These are phyloP conservation scores for Poeciliopsis infans DNA, from an alignment of 2,797 vertebrate species.

Conservation along the genomic window DNA sequence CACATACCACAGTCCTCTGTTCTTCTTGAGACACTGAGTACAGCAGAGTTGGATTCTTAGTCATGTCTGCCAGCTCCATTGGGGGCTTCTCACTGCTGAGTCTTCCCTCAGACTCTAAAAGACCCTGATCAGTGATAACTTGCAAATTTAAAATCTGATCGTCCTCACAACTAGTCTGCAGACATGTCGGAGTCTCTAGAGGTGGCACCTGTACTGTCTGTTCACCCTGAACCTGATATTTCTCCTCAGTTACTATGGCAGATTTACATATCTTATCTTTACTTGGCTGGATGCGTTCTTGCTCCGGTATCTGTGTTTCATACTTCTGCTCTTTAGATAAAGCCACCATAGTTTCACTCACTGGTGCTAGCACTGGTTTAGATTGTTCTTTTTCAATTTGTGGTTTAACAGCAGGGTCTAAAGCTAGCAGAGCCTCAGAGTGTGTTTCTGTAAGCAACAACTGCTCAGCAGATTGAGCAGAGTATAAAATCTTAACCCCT, in stretches of 20 bases:
- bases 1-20: conserved; percentile 64
- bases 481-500: conserved; percentile 77
- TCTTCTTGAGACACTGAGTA: conserved; percentile 73
- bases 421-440: conserved; percentile 51
- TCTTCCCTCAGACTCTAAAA: conserved; percentile 73
- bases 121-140: conserved; percentile 70
- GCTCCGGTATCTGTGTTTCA: conserved; percentile 54
- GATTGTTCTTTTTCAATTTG: conserved; percentile 50
- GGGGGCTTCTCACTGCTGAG: conserved; percentile 67
- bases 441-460: conserved; percentile 68
- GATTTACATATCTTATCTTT: conserved; percentile 72
- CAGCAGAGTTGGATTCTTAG: conserved; percentile 68
- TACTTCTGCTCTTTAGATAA: conserved; percentile 71
- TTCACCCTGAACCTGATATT: conserved; percentile 70
- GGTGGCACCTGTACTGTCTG: conserved; percentile 44
- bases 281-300: conserved; percentile 53
- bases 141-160: conserved; percentile 73
- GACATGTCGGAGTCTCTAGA: conserved; percentile 46
- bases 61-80: conserved; percentile 50
- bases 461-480: conserved; percentile 68
- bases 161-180: conserved; percentile 65
- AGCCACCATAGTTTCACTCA: conserved; percentile 63
- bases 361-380: conserved; percentile 56
- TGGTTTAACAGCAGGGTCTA: conserved; percentile 53
- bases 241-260: conserved; percentile 77